Base-by-base conservation (phyloP, 2,888 invertebrate species). In the Ischnus inquisitorius region DNA sequence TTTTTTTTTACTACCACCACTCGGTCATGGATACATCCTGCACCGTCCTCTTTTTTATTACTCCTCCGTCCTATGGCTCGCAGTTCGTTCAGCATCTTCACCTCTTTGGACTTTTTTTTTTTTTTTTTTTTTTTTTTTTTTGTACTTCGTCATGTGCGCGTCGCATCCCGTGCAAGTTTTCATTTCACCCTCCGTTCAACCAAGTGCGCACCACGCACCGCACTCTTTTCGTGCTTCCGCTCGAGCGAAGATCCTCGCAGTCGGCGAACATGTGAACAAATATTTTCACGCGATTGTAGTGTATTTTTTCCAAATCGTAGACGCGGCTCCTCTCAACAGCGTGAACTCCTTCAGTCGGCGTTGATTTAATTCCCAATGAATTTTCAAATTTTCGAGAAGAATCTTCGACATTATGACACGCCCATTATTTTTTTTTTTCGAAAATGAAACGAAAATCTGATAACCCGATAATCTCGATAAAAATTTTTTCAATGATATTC, bases 1-100 rank as follows among this genome's bases (percentile, higher is more conserved):
- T 28, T n/a, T 25, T 57, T 12, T 71, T 22, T 0, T 28, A 16
- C 19, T 22, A 12, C 39, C n/a, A 51, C 19, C 25, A 43, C 60
- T 54, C 12, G 10, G 57, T 51, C 12, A 3, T 39, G 43, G 6
- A 41, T 72, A 71, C 22, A 6, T 19, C 22, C 1, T 5, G 19
- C 16, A 34, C 16, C 65, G 2, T 54, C n/a, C 51, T 48, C n/a
- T 60, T 34, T 41, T 76, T 54, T 5, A 34, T 34, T 51, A 46
- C 46, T 46, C 8, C n/a, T n/a, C 0, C 41, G 10, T 43, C 41
- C 28, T n/a, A n/a, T 12, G 6, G n/a, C n/a, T 28, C 8, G 43
- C 16, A n/a, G n/a, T n/a, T n/a, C n/a, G n/a, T n/a, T n/a, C n/a
- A n/a, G n/a, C 65, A 19, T 41, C 22, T 19, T 43, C 41, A 12